Evolutionary conservation across 2,113 vertebrate species (phyloP).

Genomic region (Equus przewalskii): DNA sequence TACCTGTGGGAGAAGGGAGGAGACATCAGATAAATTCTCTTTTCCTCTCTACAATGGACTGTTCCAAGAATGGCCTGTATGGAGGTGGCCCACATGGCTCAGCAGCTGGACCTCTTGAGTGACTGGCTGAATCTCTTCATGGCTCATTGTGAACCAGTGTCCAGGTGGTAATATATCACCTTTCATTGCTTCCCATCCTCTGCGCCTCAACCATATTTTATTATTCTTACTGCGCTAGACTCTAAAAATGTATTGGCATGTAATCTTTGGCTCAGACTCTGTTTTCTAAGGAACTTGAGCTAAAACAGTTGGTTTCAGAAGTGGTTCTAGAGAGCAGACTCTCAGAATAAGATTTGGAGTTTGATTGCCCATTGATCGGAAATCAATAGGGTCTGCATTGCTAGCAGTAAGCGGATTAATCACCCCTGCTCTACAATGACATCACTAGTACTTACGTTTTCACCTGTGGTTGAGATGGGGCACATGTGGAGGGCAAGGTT

Average conservation of each 20-base stretch:
- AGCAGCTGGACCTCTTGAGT: not conserved
- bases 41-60: not conserved
- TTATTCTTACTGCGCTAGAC: not conserved
- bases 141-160: not conserved
- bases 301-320: not conserved
- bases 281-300: not conserved
- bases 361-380: not conserved
- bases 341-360: not conserved
- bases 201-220: not conserved
- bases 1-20: not conserved
- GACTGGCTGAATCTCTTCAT: not conserved
- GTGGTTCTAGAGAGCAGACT: not conserved
- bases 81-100: not conserved
- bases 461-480: not conserved
- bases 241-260: not conserved
- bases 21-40: not conserved
- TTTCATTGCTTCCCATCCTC: not conserved
- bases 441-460: not conserved
- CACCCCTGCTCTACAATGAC: not conserved
- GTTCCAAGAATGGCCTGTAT: fast-evolving
- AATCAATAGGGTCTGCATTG: not conserved
- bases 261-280: not conserved
- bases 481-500: not conserved
- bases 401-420: no score
- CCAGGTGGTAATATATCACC: not conserved